These are phyloP conservation scores for Trichomalopsis sarcophagae DNA, from an alignment of 1,140 invertebrate species.

Conservation along the genomic window DNA sequence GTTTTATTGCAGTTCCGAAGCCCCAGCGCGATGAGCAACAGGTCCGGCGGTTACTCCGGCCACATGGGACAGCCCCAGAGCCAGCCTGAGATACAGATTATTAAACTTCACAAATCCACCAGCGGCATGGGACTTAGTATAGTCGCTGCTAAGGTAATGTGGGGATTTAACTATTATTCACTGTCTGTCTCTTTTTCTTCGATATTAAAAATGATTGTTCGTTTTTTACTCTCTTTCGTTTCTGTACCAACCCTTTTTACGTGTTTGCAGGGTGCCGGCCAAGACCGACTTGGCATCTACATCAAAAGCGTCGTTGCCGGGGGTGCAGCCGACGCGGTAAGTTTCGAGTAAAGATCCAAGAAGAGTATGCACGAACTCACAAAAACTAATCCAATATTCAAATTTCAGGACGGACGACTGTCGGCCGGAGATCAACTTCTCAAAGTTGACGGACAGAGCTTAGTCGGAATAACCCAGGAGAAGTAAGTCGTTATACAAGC, in stretches of 20 bases:
- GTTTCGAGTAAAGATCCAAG: constrained; percentile 59
- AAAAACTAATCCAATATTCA: constrained; percentile 3
- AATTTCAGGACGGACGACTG: constrained; percentile 87
- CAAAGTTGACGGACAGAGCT: constrained; percentile 96
- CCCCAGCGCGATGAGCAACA: constrained; percentile 78
- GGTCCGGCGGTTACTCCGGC: constrained; percentile 74
- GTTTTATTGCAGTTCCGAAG: constrained; percentile 76
- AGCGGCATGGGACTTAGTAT: constrained; percentile 96
- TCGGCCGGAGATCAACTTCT: constrained; percentile 98
- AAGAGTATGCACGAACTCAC: neutral
- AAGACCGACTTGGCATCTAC: constrained; percentile 95
- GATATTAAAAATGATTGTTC: neutral
- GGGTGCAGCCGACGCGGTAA: constrained; percentile 93
- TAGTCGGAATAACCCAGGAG: constrained; percentile 98
- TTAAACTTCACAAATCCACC: constrained; percentile 92
- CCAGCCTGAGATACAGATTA: constrained; percentile 87
- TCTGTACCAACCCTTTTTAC: constrained; percentile 52
- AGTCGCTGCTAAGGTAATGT: constrained; percentile 89
- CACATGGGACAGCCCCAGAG: constrained; percentile 67
- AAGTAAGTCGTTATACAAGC: constrained; percentile 74
- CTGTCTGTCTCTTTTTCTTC: neutral
- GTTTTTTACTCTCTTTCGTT: neutral
- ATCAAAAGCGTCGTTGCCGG: constrained; percentile 98
- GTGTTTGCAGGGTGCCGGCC: constrained; percentile 85
- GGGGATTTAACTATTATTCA: neutral